phyloP scores from a whole-genome alignment of 2,113 vertebrate genomes.

The Istiophorus platypterus region DNA sequence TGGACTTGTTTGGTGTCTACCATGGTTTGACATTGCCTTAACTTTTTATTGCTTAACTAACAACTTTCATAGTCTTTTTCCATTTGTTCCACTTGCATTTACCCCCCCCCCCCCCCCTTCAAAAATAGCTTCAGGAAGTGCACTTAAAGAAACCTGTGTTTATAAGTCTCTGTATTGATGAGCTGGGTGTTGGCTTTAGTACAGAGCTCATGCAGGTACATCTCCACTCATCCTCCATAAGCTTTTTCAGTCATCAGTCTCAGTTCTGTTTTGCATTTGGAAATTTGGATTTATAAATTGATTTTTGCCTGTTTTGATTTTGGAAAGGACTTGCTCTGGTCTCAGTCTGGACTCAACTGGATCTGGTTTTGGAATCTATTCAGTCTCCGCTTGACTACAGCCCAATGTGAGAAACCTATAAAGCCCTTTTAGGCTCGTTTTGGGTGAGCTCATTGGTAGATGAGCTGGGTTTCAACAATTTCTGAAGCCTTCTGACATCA shows the following conservation, averaged over 20 bases:
- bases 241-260: not conserved
- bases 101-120: not conserved
- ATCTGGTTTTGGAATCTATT: slow-evolving; percentile 17
- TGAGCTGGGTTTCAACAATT: not conserved
- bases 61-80: slow-evolving; percentile 7
- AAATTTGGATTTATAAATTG: slow-evolving; percentile 24
- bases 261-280: not conserved
- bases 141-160: slow-evolving; percentile 30
- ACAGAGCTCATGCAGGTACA: slow-evolving; percentile 14
- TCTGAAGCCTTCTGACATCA: not conserved
- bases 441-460: not conserved
- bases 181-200: not conserved
- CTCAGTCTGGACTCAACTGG: slow-evolving; percentile 6
- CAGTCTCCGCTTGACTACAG: not conserved
- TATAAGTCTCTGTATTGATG: slow-evolving; percentile 2
- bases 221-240: slow-evolving; percentile 5
- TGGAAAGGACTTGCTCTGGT: not conserved
- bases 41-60: slow-evolving; percentile 24
- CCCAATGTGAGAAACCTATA: not conserved
- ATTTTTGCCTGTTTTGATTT: slow-evolving; percentile 1
- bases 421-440: not conserved
- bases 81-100: not conserved
- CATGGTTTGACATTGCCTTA: not conserved
- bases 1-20: slow-evolving; percentile 2
- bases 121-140: slow-evolving; percentile 23